Base-by-base conservation (phyloP, 1,140 invertebrate genomes). In the Stenopsyche tienmushanensis region DNA sequence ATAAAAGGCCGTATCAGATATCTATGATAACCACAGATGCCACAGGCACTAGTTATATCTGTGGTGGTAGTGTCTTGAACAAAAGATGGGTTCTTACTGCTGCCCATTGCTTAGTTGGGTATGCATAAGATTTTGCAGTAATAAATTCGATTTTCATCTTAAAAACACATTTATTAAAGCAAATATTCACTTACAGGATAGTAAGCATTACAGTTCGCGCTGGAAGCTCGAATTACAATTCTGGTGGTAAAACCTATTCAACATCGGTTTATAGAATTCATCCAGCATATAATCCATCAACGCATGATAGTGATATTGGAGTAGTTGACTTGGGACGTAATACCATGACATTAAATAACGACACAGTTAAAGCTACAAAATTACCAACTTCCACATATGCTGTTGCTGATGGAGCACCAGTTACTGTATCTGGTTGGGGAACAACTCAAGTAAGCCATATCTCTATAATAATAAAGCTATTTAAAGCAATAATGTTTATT, bases 11-110 rank as follows among this genome's bases (percentile, higher is more conserved):
- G 0, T 78, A 78, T 63, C 76, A 77, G 71, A 76, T 73, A 1
- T 73, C 73, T 41, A 34, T 77, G 17, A 3, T 55, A n/a, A 23
- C 29, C 10, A 45, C 18, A 73, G 18, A 59, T 77, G 13, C 65
- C 62, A 71, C 57, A 10, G 73, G 70, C 2, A 66, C 17, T 0
- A 62, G 69, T 1, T 74, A 68, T 57, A 71, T 73, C 23, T 78
- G 78, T 58, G 78, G 76, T 20, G 77, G 78, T 0, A 77, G 75
- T 1, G 77, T 80, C 45, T 72, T 78, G 42, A 75, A 68, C 42
- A 58, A 63, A n/a, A 64, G 57, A 25, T 67, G 72, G 52, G 71
- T 80, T 10, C 59, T 78, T 13, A 80, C 78, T 7, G 78, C 78
- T 23, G 73, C 75, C 1, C 75, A 76, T 68, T 76, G 75, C 39